A percentile compares a stretch with the other conserved stretches of the same genome.
Evolutionary conservation across 2,113 vertebrate species (phyloP).

Genomic region (Podarcis cretensis): DNA sequence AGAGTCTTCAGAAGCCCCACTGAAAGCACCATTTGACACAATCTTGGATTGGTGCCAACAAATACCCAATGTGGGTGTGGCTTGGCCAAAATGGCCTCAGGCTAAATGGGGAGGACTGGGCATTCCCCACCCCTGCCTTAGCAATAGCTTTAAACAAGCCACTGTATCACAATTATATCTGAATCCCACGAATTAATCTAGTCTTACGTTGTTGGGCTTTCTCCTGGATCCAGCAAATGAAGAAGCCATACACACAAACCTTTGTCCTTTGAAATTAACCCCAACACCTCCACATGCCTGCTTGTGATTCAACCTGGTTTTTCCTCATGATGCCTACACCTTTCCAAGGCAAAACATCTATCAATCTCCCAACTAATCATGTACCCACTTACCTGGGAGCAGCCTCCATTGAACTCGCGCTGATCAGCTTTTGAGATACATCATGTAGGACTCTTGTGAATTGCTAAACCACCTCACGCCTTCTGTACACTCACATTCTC

Average conservation of each 20-base stretch:
- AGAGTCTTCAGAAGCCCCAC: too few relatives aligned
- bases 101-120: too few relatives aligned
- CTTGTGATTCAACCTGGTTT: too few relatives aligned
- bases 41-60: too few relatives aligned
- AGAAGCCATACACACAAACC: background rate
- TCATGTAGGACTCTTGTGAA: background rate
- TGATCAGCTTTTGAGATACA: background rate
- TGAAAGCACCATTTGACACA: too few relatives aligned
- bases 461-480: background rate
- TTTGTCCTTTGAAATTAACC: too few relatives aligned
- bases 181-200: background rate
- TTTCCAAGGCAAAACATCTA: background rate
- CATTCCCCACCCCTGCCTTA: background rate
- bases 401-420: background rate
- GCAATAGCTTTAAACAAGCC: background rate
- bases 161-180: background rate
- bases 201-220: too few relatives aligned
- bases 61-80: too few relatives aligned
- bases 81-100: too few relatives aligned
- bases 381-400: background rate
- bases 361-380: background rate
- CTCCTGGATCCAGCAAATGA: background rate
- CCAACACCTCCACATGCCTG: too few relatives aligned
- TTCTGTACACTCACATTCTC: background rate
- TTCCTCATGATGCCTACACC: background rate